A percentile compares a stretch with the other conserved stretches of the same genome.
These are phyloP conservation scores for Vireo altiloquus DNA, from an alignment of 2,113 vertebrate species.

Conservation along the genomic window DNA sequence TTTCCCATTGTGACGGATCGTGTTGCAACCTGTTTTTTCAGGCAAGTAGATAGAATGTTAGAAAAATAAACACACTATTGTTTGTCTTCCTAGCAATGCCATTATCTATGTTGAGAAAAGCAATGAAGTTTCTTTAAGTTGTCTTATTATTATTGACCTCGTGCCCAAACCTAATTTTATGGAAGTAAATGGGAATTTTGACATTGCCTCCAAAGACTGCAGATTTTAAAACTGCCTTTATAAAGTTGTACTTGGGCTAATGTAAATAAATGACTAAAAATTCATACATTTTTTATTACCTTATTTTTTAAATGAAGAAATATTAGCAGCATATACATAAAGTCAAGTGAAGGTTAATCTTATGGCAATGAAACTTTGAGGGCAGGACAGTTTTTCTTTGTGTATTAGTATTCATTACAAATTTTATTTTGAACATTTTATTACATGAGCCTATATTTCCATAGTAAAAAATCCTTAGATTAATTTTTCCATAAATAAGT, in stretches of 20 bases:
- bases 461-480: not conserved
- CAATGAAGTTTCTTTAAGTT: not conserved
- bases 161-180: not conserved
- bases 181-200: not conserved
- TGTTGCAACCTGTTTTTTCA: slow-evolving; percentile 36
- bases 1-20: not conserved
- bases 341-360: not conserved
- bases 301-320: not conserved
- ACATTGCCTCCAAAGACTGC: not conserved
- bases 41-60: slow-evolving; percentile 11
- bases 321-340: not conserved
- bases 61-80: slow-evolving; percentile 34
- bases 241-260: not conserved
- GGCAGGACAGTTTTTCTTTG: not conserved
- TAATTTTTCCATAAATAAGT: not conserved
- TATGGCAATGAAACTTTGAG: not conserved
- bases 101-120: not conserved
- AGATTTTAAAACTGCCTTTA: not conserved
- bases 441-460: not conserved
- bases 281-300: not conserved
- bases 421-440: not conserved
- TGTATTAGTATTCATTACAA: not conserved
- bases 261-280: not conserved
- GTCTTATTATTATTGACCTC: not conserved
- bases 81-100: not conserved